A percentile compares a stretch with the other conserved stretches of the same genome.
Conservation (phyloP, 2,113 vertebrate species). For the Phrynosoma platyrhinos region DNA sequence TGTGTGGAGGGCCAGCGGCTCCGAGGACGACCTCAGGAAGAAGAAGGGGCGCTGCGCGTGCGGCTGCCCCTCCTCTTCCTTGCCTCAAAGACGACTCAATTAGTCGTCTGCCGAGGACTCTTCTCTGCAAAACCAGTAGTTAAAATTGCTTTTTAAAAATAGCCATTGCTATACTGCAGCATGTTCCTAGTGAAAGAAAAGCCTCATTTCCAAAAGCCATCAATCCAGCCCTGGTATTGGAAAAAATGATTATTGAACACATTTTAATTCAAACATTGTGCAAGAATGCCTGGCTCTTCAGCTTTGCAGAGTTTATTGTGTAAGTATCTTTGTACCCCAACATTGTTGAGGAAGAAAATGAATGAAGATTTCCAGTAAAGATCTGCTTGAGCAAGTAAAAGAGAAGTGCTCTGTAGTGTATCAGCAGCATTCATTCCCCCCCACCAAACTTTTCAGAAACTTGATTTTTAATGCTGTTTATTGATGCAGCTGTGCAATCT, state of each 20-base stretch:
- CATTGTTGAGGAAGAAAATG: background rate
- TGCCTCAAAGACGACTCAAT: no score
- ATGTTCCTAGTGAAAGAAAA: background rate
- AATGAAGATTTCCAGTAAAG: background rate
- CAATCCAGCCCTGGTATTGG: background rate
- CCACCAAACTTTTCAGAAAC: constrained; percentile 2
- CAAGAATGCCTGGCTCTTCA: background rate
- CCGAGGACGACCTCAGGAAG: no score
- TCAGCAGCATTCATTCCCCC: constrained; percentile 5
- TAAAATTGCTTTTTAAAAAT: no score
- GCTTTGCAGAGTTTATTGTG: background rate
- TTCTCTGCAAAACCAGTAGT: no score
- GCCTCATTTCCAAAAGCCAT: background rate
- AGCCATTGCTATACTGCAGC: background rate
- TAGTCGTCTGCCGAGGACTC: no score
- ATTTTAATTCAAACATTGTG: background rate
- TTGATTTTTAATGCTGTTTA: constrained; percentile 44
- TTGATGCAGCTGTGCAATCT: constrained; percentile 23
- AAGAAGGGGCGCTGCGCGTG: no score
- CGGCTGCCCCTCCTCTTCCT: no score
- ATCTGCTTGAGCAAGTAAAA: constrained; percentile 17
- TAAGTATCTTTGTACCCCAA: background rate
- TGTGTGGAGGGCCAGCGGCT: no score
- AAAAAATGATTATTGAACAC: background rate
- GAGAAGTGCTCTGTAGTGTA: constrained; percentile 8